Evolutionary conservation across 2,797 vertebrate species (phyloP).

Genomic region (Catharus ustulatus): DNA sequence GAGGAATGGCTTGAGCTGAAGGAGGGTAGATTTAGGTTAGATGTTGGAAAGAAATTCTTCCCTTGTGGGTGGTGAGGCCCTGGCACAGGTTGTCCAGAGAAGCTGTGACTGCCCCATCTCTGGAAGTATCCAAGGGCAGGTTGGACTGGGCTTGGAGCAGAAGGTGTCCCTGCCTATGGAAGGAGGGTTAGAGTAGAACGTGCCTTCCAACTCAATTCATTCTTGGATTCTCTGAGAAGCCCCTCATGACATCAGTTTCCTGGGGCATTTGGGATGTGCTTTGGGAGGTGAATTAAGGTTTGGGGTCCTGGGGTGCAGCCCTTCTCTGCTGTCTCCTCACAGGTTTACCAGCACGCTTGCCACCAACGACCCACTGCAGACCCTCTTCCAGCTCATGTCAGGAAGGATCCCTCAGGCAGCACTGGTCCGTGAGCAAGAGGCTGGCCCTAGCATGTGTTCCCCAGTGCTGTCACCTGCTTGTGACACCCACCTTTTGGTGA

Average conservation of each 20-base stretch:
- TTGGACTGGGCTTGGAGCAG: neutral
- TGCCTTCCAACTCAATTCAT: neutral
- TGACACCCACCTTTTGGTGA: neutral
- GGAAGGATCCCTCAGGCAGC: conserved; percentile 86
- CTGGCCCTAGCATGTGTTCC: neutral
- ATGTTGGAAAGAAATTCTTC: neutral
- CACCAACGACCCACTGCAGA: conserved; percentile 88
- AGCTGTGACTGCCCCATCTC: neutral
- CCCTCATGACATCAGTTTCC: neutral
- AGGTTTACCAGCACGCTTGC: conserved; percentile 90
- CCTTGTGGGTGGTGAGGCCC: neutral
- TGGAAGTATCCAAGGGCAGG: neutral
- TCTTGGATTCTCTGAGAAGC: neutral
- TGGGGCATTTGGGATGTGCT: neutral
- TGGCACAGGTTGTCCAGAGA: neutral
- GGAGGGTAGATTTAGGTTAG: neutral
- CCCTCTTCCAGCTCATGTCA: conserved; percentile 91
- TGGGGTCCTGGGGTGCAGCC: neutral
- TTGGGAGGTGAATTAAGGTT: neutral
- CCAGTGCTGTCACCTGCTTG: neutral
- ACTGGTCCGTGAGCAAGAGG: conserved; percentile 72
- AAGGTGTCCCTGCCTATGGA: neutral
- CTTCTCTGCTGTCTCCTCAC: neutral
- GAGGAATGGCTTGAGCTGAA: neutral
- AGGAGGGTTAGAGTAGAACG: neutral